Evolutionary conservation across 2,888 invertebrate genomes (phyloP), one percentile per base, ranked within the genome.

Genomic region (Horisme vitalbata): DNA sequence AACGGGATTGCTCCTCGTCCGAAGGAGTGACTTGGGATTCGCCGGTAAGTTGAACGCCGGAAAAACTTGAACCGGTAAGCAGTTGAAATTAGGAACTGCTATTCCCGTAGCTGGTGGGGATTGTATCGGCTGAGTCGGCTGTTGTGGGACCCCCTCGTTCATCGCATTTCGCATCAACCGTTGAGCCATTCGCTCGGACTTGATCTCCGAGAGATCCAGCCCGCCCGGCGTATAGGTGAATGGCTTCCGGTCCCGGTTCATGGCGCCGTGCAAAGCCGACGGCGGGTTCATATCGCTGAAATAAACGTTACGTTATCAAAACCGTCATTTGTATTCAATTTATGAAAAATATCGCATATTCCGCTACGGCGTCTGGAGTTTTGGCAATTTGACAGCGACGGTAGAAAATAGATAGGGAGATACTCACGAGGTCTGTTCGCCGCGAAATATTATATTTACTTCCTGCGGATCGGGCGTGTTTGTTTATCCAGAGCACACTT

Each of bases 211-310:
- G 31, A 97, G 91, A 83, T 97, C 96, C 46, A 97, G 91, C 64
- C 97, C 97, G 7, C 97, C 97, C 0, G 97, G 97, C 15, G 97
- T 96, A 79, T 98, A 98, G 13, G 97, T 97, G 79, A 98, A 98
- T 21, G 97, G 97, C 81, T 97, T 97, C 76, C 97, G 96, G 79
- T 97, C 97, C 83, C 96, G 96, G 76, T 94, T 95, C 94, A 96
- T 94, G 33, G 97, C 97, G 80, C 96, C 94, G 73, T 95, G 95
- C 47, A 97, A 93, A 57, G 96, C 96, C 53, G 95, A 93, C 45
- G 97, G 97, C 33, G 96, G 95, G 82, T 95, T 87, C 89, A 89
- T 89, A 56, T 72, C 70, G 70, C 86, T 86, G 84, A 77, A 84
- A 87, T 74, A 75, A 75, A 65, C 37, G 28, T 24, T 27, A 36